phyloP scores from a whole-genome alignment of 2,113 vertebrate genomes.

The Leiothrix lutea region DNA sequence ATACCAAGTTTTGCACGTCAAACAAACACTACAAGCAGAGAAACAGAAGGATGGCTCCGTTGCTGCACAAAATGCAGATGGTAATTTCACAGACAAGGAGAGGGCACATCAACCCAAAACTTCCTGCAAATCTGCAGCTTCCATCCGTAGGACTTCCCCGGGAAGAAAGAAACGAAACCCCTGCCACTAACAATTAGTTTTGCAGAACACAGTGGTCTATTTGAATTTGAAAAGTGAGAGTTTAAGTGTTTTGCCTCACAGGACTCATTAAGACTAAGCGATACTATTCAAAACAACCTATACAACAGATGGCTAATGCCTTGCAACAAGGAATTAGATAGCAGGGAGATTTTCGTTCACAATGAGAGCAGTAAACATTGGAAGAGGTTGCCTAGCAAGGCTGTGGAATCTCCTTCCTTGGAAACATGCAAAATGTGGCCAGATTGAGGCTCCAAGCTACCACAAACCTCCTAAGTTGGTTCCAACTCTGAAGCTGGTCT shows the following conservation, averaged over 20 bases:
- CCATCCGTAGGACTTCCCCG: background rate
- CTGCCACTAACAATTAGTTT: background rate
- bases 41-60: background rate
- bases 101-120: background rate
- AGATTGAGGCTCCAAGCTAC: background rate
- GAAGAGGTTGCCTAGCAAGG: constrained; percentile 9
- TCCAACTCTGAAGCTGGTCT: background rate
- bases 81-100: background rate
- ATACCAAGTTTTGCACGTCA: background rate
- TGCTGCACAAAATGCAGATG: background rate
- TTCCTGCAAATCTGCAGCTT: background rate
- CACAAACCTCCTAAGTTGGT: background rate
- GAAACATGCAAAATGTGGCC: background rate
- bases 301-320: constrained; percentile 27
- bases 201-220: background rate
- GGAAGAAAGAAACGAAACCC: background rate
- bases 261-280: background rate
- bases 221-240: constrained; percentile 38
- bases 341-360: background rate
- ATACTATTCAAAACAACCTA: background rate
- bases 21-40: background rate
- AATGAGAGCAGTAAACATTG: background rate
- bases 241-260: constrained; percentile 38
- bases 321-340: constrained; percentile 10
- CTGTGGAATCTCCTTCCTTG: background rate